These are phyloP conservation scores for Alosa sapidissima DNA, from an alignment of 2,797 vertebrate genomes.

Conservation along the genomic window DNA sequence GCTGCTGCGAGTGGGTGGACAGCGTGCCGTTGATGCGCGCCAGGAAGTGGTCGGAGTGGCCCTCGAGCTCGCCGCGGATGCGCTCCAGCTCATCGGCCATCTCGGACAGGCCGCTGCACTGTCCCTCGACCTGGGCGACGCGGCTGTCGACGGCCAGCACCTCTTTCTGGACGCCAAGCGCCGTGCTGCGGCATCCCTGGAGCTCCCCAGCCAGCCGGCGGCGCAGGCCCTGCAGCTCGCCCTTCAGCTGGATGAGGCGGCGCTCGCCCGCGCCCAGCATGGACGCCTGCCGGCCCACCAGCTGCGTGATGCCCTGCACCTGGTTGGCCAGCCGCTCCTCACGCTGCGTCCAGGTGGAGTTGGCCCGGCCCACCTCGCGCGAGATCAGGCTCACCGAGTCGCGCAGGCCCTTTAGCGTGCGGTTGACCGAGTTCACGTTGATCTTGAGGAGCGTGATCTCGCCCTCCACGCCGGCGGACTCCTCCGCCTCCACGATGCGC, in stretches of 20 bases:
- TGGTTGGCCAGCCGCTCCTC: slow-evolving; percentile 85
- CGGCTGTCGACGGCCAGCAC: slow-evolving; percentile 83
- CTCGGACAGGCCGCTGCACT: slow-evolving; percentile 78
- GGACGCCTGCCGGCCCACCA: slow-evolving; percentile 85
- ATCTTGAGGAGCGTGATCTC: slow-evolving; percentile 97
- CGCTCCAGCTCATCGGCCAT: slow-evolving; percentile 78
- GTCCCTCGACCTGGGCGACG: slow-evolving; percentile 82
- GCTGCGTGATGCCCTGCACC: slow-evolving; percentile 88
- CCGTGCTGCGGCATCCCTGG: slow-evolving; percentile 82
- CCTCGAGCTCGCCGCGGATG: slow-evolving; percentile 80
- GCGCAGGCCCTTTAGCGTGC: slow-evolving; percentile 89
- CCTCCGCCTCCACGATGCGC: slow-evolving; percentile 77
- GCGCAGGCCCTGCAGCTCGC: slow-evolving; percentile 85
- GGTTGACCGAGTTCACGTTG: slow-evolving; percentile 93
- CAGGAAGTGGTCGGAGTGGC: slow-evolving; percentile 83
- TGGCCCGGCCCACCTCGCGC: slow-evolving; percentile 80
- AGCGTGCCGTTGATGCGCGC: slow-evolving; percentile 84
- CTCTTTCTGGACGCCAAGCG: slow-evolving; percentile 80
- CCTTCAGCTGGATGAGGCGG: slow-evolving; percentile 85
- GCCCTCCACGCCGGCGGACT: slow-evolving; percentile 80
- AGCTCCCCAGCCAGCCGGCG: slow-evolving; percentile 80
- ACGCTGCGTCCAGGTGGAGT: slow-evolving; percentile 83
- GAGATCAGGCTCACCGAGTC: slow-evolving; percentile 87
- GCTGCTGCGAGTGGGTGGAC: slow-evolving; percentile 81
- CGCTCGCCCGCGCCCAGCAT: slow-evolving; percentile 85